Conservation (phyloP, 2,888 invertebrate genomes). For the Euclidia mi region DNA sequence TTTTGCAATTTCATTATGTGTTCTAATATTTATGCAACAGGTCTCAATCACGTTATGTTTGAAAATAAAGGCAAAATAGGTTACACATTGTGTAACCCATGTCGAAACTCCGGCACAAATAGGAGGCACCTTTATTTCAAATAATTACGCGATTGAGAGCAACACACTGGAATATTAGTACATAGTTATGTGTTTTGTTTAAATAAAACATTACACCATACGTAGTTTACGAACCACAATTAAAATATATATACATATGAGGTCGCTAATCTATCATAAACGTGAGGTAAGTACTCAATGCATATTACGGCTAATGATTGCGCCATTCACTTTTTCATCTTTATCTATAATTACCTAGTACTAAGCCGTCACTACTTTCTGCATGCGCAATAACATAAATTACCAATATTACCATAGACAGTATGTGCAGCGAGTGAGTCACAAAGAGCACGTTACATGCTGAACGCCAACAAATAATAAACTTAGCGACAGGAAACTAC, state of each 20-base stretch:
- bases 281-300: constrained; percentile 4
- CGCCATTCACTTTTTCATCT: constrained; percentile 41
- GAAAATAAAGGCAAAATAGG: too few relatives aligned
- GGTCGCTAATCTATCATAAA: constrained; percentile 7
- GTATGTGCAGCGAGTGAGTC: constrained; percentile 36
- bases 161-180: too few relatives aligned
- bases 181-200: too few relatives aligned
- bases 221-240: neutral
- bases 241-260: constrained; percentile 2
- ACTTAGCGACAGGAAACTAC: constrained; percentile 29
- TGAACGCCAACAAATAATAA: constrained; percentile 48
- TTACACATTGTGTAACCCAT: too few relatives aligned
- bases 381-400: constrained; percentile 49
- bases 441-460: constrained; percentile 46
- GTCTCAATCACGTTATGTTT: too few relatives aligned
- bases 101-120: too few relatives aligned
- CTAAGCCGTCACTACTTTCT: constrained; percentile 38
- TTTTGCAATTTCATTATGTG: too few relatives aligned
- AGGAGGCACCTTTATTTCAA: too few relatives aligned
- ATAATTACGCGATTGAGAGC: too few relatives aligned
- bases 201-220: constrained; percentile 1
- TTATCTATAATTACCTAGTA: constrained; percentile 40
- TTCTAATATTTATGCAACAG: too few relatives aligned
- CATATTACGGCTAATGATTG: constrained; percentile 27
- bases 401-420: constrained; percentile 49